Percentiles rank a stretch among this genome's conserved stretches.
Conservation (phyloP, 2,888 invertebrate species). For the Dynastes grantii region DNA sequence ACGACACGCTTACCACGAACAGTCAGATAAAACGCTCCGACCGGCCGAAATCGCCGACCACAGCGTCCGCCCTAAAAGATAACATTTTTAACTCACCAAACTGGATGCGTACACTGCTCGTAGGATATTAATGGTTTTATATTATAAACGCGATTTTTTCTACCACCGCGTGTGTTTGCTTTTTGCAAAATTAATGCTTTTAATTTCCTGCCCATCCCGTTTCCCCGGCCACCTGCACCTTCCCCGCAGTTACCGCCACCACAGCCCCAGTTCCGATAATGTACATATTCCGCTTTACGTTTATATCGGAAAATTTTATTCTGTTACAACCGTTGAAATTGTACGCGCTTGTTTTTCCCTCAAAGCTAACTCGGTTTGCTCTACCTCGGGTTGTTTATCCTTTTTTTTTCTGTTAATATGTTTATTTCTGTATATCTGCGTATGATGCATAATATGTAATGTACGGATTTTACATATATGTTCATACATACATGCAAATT, state of each 20-base stretch:
- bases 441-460: neutral
- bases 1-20: neutral
- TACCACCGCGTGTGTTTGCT: conserved; percentile 23
- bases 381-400: conserved; percentile 1
- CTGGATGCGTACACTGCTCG: neutral
- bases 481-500: too few relatives aligned
- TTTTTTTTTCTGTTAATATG: conserved; percentile 1
- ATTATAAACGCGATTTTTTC: conserved; percentile 34
- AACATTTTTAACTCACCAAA: neutral
- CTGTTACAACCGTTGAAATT: conserved; percentile 2
- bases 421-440: conserved; percentile 7
- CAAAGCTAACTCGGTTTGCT: neutral
- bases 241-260: too few relatives aligned
- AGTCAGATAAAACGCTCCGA: neutral
- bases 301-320: conserved; percentile 30
- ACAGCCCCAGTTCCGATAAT: conserved; percentile 10
- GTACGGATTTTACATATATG: too few relatives aligned
- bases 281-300: conserved; percentile 31
- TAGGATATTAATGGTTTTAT: conserved; percentile 42
- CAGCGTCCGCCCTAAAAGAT: neutral
- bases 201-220: conserved; percentile 34
- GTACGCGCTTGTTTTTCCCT: neutral
- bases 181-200: conserved; percentile 45
- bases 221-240: neutral
- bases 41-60: neutral